Percentiles rank a stretch among this genome's conserved stretches.
Conservation (phyloP, 2,888 invertebrate species). For the Aphodius sticticus region DNA sequence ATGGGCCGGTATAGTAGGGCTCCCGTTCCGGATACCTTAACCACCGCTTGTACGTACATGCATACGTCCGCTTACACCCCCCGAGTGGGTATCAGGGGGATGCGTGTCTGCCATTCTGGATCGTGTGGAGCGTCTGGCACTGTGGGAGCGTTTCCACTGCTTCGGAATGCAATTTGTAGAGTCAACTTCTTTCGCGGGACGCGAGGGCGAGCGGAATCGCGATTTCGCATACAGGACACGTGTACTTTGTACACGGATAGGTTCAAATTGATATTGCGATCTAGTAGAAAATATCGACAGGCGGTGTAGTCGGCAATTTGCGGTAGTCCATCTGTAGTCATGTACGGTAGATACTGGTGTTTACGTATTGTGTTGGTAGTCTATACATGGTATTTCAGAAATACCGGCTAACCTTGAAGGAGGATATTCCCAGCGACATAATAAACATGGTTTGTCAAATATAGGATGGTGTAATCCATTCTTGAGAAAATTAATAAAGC, state of each 20-base stretch:
- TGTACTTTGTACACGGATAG: background rate
- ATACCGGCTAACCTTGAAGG: background rate
- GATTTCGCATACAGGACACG: background rate
- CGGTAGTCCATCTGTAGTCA: too few relatives aligned
- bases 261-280: constrained; percentile 4
- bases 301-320: too few relatives aligned
- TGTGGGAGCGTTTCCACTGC: background rate
- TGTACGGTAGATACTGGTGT: background rate
- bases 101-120: background rate
- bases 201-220: background rate
- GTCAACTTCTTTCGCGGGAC: background rate
- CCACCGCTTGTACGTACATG: background rate
- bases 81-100: background rate
- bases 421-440: too few relatives aligned
- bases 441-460: too few relatives aligned
- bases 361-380: background rate
- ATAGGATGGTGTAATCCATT: too few relatives aligned
- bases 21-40: constrained; percentile 4
- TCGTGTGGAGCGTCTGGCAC: background rate
- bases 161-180: background rate
- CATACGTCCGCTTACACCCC: background rate
- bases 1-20: constrained; percentile 6
- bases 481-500: too few relatives aligned
- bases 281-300: background rate
- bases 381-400: background rate